A percentile compares a stretch with the other conserved stretches of the same genome.
Conservation (phyloP, 2,888 invertebrate species). For the Teinopalpus imperialis region DNA sequence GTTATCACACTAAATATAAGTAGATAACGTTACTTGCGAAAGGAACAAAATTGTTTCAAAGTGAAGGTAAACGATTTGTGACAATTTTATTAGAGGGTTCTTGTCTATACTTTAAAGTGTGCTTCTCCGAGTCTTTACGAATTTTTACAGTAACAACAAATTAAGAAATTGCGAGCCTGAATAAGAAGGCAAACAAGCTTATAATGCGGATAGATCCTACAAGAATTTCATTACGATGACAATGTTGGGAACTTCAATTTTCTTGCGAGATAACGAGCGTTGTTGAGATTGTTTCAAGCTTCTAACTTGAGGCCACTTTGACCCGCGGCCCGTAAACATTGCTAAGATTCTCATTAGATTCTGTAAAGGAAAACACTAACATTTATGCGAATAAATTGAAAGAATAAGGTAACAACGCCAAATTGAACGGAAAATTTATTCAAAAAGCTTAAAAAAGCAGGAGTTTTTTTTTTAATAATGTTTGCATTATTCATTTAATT, state of each 20-base stretch:
- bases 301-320: slow-evolving; percentile 67
- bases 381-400: slow-evolving; percentile 44
- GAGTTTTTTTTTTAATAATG: no score
- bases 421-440: slow-evolving; percentile 13
- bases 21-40: background rate
- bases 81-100: slow-evolving; percentile 15
- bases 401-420: slow-evolving; percentile 37
- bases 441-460: no score
- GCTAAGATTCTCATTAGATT: slow-evolving; percentile 66
- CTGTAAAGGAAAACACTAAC: slow-evolving; percentile 55
- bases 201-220: slow-evolving; percentile 43
- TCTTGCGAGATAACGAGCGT: slow-evolving; percentile 66
- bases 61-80: slow-evolving; percentile 12
- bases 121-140: slow-evolving; percentile 23
- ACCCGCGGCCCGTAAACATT: slow-evolving; percentile 69
- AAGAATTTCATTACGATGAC: slow-evolving; percentile 77
- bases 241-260: slow-evolving; percentile 70
- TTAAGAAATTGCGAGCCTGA: slow-evolving; percentile 27
- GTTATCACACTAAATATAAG: no score
- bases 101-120: slow-evolving; percentile 16
- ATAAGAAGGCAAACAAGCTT: slow-evolving; percentile 27
- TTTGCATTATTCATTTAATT: no score
- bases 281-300: slow-evolving; percentile 66
- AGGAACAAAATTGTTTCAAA: slow-evolving; percentile 4
- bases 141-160: slow-evolving; percentile 30